Base-by-base conservation (phyloP, 2,888 invertebrate species). In the Drosophila buzzatii region DNA sequence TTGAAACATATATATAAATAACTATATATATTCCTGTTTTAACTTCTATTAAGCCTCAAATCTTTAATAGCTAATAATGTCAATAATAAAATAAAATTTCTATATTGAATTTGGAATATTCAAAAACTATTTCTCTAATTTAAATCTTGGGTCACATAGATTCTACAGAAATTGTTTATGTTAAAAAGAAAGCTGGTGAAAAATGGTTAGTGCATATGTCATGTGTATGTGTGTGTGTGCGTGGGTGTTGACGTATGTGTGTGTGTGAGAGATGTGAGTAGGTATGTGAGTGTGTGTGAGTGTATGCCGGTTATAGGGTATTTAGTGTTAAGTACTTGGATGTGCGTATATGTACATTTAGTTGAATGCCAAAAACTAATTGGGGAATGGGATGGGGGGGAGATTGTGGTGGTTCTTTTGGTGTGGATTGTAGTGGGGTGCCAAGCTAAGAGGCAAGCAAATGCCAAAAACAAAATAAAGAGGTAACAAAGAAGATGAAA, bases 381-480 rank as follows among this genome's bases (percentile, higher is more conserved):
- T 51, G 44, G 18, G 18, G 7, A 33, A 39, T 42, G 52, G 27
- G 20, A 12, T 6, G 4, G 18, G 16, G 16, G 57, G 35, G 23
- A 10, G 44, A 31, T 23, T 70, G 35, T 37, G 49, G 58, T 27
- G 27, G 16, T 49, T 39, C 18, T 45, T n/a, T 27, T 20, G 41
- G 37, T 41, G 37, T 41, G 27, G n/a, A 23, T 12, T 9, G 55
- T 35, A 27, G 23, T 45, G 66, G 75, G 67, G 69, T 77, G 79
- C 73, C 78, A 81, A 77, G 73, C 79, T 67, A 79, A 73, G 62
- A 76, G 77, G 61, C 52, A 77, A 73, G 65, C 77, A 47, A 65
- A 61, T 55, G 69, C 67, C 44, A 37, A 35, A 58, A 44, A 53
- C 37, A 41, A 45, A 68, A 41, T 23, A 31, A 23, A 31, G 27